Conservation (phyloP, 2,113 vertebrate genomes). For the Dipodomys ordii region DNA sequence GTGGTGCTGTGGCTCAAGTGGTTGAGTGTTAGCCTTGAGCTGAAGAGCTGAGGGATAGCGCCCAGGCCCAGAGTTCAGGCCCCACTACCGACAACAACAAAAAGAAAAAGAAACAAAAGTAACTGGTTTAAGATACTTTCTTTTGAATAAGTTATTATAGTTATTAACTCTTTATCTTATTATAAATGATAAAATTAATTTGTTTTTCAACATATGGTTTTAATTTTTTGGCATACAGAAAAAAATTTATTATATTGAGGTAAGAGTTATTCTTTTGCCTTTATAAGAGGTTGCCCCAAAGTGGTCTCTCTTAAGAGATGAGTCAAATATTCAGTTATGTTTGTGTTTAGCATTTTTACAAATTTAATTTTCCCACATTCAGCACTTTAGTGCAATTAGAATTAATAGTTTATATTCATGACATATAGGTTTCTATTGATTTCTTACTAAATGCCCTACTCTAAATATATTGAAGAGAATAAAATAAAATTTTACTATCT, state of each 20-base stretch:
- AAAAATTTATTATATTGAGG: background rate
- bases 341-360: background rate
- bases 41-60: too few relatives aligned
- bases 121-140: background rate
- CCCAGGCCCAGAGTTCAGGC: too few relatives aligned
- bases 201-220: background rate
- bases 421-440: slow-evolving; percentile 20
- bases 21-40: too few relatives aligned
- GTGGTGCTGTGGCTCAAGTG: too few relatives aligned
- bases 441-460: background rate
- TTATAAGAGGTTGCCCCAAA: background rate
- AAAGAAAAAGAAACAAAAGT: too few relatives aligned
- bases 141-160: background rate
- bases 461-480: background rate
- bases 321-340: background rate
- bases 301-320: background rate
- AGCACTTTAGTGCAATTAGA: background rate
- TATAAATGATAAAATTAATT: background rate
- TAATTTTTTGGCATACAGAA: background rate
- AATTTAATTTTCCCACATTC: background rate
- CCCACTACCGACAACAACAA: too few relatives aligned
- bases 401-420: background rate
- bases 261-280: background rate
- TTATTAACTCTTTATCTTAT: background rate
- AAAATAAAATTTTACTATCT: background rate